Conservation (phyloP, 1,140 invertebrate genomes). For the Ditylenchus dipsaci region DNA sequence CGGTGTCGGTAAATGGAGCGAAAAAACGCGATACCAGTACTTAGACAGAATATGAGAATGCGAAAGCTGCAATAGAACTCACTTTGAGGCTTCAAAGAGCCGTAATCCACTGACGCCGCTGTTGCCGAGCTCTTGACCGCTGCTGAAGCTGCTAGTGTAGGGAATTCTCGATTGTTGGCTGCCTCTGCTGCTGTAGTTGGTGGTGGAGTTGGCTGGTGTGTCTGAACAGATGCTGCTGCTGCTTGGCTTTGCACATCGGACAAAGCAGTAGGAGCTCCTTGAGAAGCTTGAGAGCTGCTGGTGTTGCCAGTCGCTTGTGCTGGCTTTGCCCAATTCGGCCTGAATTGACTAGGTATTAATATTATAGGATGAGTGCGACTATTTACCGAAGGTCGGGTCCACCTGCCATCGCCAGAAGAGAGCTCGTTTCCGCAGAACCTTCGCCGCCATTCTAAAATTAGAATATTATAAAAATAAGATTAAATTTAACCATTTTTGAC, state of each 20-base stretch:
- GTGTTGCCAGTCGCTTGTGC: background rate
- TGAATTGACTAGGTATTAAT: no score
- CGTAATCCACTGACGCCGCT: background rate
- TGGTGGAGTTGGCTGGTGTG: conserved; percentile 7
- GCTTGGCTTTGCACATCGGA: background rate
- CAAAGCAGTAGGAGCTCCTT: conserved; percentile 8
- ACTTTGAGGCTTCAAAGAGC: background rate
- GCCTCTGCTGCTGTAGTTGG: conserved; percentile 10
- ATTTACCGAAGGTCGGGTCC: conserved; percentile 39
- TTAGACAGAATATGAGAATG: background rate
- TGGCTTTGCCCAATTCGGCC: conserved; percentile 53
- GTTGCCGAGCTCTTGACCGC: background rate
- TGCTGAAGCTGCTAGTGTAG: conserved; percentile 41
- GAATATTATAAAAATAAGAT: background rate
- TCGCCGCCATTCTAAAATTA: conserved; percentile 10
- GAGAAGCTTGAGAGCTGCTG: conserved; percentile 4
- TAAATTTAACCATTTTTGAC: background rate
- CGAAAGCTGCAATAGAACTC: background rate
- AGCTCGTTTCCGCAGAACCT: conserved; percentile 21
- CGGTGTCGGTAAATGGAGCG: no score
- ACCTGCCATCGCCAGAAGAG: background rate
- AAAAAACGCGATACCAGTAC: no score
- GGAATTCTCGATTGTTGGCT: conserved; percentile 44
- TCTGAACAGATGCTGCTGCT: conserved; percentile 3
- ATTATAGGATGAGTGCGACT: no score